phyloP scores from a whole-genome alignment of 1,140 invertebrate genomes.

The Trichonephila clavata region DNA sequence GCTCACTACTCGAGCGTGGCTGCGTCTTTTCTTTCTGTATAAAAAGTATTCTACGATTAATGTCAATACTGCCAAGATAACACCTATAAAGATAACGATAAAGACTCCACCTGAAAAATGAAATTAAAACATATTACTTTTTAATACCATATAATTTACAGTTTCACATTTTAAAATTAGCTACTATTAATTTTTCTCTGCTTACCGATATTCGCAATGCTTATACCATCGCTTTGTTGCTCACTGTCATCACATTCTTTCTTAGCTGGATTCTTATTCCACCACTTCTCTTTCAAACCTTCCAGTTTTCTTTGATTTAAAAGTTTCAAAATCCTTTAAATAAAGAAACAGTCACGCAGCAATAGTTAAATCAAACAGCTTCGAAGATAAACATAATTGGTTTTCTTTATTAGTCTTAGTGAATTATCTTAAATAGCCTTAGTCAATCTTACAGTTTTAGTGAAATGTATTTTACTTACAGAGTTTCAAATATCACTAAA shows the following conservation, averaged over 20 bases:
- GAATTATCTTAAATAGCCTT: no score
- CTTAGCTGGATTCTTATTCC: slow-evolving; percentile 91
- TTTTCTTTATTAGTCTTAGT: no score
- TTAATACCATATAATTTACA: neutral
- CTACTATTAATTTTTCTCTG: neutral
- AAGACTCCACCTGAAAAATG: slow-evolving; percentile 90
- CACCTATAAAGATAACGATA: slow-evolving; percentile 96
- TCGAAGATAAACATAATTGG: no score
- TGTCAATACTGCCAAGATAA: slow-evolving; percentile 93
- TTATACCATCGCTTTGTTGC: slow-evolving; percentile 97
- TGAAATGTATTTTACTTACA: no score
- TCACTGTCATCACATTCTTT: slow-evolving; percentile 90
- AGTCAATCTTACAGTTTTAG: no score
- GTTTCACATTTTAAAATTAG: neutral
- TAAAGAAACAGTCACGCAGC: neutral
- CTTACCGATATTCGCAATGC: slow-evolving; percentile 95
- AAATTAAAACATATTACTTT: neutral
- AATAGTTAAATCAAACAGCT: no score
- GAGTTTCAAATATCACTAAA: no score
- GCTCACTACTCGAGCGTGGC: slow-evolving; percentile 74
- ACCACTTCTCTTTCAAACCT: slow-evolving; percentile 97
- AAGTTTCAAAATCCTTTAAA: slow-evolving; percentile 91
- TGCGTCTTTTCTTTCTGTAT: slow-evolving; percentile 83
- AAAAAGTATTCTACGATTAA: slow-evolving; percentile 97
- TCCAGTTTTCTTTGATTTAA: slow-evolving; percentile 95